phyloP scores from a whole-genome alignment of 1,140 invertebrate genomes.

The Nomia melanderi region DNA sequence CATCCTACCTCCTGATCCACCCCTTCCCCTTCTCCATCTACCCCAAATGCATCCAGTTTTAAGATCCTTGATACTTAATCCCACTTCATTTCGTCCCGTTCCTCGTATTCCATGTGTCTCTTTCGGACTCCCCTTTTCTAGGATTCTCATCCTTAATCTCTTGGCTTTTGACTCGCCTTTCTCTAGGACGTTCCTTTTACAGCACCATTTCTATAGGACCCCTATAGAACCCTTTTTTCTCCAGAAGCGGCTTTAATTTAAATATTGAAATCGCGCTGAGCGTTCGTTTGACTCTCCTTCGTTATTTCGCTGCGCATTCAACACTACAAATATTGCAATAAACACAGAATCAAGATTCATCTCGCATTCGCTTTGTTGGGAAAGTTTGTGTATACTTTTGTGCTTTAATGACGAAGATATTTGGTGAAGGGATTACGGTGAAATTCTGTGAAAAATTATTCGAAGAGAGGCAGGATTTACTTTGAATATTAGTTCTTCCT shows the following conservation, averaged over 20 bases:
- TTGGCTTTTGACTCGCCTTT: slow-evolving; percentile 17
- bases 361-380: too few relatives aligned
- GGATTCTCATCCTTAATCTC: slow-evolving; percentile 27
- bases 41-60: not conserved
- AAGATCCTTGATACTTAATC: slow-evolving; percentile 26
- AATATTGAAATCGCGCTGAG: not conserved
- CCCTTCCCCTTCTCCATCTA: too few relatives aligned
- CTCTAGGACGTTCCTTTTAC: not conserved
- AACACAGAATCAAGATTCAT: too few relatives aligned
- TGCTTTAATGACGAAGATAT: too few relatives aligned
- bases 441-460: too few relatives aligned
- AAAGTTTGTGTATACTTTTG: too few relatives aligned
- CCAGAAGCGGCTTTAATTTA: not conserved
- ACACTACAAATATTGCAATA: too few relatives aligned
- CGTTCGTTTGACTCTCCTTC: too few relatives aligned
- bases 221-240: not conserved
- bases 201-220: not conserved
- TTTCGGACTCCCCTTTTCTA: slow-evolving; percentile 28
- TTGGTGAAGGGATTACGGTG: too few relatives aligned
- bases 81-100: slow-evolving; percentile 29
- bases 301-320: too few relatives aligned
- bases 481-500: too few relatives aligned
- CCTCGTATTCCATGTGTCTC: slow-evolving; percentile 30
- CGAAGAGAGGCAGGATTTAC: too few relatives aligned
- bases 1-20: not conserved